A percentile compares a stretch with the other conserved stretches of the same genome.
These are phyloP conservation scores for Drosophila eohydei DNA, from an alignment of 2,888 invertebrate species.

Conservation along the genomic window DNA sequence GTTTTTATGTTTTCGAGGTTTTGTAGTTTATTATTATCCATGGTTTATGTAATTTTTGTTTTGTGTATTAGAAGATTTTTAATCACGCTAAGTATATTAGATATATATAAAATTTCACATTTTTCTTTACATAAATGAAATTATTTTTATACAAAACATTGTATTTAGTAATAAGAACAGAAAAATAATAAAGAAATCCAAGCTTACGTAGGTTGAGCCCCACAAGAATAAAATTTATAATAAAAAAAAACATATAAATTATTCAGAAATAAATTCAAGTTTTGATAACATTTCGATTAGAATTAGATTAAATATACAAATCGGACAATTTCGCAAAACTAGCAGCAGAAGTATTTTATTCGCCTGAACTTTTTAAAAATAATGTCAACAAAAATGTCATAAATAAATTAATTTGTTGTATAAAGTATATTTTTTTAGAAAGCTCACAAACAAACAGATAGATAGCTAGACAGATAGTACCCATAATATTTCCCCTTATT, in stretches of 20 bases:
- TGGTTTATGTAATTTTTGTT: slow-evolving; percentile 51
- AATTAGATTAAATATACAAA: slow-evolving; percentile 5
- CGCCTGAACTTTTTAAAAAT: not conserved
- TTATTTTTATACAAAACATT: slow-evolving; percentile 65
- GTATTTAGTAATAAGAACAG: slow-evolving; percentile 64
- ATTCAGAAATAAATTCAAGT: slow-evolving; percentile 35
- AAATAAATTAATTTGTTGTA: not conserved
- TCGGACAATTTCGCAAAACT: slow-evolving; percentile 8
- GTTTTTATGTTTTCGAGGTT: slow-evolving; percentile 48
- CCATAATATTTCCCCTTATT: slow-evolving; percentile 1
- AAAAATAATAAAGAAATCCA: slow-evolving; percentile 52
- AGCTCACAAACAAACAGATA: slow-evolving; percentile 8
- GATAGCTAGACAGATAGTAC: not conserved
- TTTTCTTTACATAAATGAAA: slow-evolving; percentile 67
- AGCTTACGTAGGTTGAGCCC: slow-evolving; percentile 76
- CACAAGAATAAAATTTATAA: slow-evolving; percentile 53
- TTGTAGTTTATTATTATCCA: slow-evolving; percentile 57
- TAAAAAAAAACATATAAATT: slow-evolving; percentile 11
- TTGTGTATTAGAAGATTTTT: slow-evolving; percentile 50
- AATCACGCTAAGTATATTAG: slow-evolving; percentile 54
- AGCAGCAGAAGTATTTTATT: slow-evolving; percentile 11
- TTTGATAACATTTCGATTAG: not conserved
- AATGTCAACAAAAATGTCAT: not conserved
- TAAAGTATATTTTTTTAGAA: not conserved
- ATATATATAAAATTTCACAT: slow-evolving; percentile 69